These are phyloP conservation scores for Carpatolechia fugitivella DNA, from an alignment of 2,888 invertebrate species.

Conservation along the genomic window DNA sequence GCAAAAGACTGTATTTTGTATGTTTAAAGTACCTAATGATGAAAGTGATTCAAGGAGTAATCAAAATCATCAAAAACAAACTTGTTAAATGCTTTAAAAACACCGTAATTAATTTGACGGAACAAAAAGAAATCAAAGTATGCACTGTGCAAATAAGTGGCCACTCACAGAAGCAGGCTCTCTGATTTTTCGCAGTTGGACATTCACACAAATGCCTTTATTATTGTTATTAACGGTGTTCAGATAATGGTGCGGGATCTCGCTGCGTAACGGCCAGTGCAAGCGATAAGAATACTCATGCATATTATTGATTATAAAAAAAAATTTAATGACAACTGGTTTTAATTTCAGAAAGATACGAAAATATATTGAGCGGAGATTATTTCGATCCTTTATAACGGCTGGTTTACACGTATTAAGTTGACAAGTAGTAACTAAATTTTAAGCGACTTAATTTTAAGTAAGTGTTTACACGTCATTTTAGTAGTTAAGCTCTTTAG, in stretches of 20 bases:
- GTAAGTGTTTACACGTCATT: too few relatives aligned
- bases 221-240: slow-evolving; percentile 50
- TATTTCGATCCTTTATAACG: too few relatives aligned
- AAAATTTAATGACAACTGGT: neutral
- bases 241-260: slow-evolving; percentile 52
- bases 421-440: too few relatives aligned
- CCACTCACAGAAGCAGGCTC: slow-evolving; percentile 9
- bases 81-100: neutral
- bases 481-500: too few relatives aligned
- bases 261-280: slow-evolving; percentile 39
- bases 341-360: too few relatives aligned
- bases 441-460: too few relatives aligned
- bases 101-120: neutral
- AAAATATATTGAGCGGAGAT: too few relatives aligned
- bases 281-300: slow-evolving; percentile 21
- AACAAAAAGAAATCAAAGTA: neutral
- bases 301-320: neutral
- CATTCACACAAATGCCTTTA: slow-evolving; percentile 53
- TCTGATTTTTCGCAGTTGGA: slow-evolving; percentile 47
- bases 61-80: neutral
- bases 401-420: too few relatives aligned
- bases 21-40: too few relatives aligned
- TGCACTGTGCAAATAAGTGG: neutral
- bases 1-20: too few relatives aligned
- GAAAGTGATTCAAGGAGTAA: neutral